Conservation (phyloP, 1,140 invertebrate species). For the Octopus sinensis region DNA sequence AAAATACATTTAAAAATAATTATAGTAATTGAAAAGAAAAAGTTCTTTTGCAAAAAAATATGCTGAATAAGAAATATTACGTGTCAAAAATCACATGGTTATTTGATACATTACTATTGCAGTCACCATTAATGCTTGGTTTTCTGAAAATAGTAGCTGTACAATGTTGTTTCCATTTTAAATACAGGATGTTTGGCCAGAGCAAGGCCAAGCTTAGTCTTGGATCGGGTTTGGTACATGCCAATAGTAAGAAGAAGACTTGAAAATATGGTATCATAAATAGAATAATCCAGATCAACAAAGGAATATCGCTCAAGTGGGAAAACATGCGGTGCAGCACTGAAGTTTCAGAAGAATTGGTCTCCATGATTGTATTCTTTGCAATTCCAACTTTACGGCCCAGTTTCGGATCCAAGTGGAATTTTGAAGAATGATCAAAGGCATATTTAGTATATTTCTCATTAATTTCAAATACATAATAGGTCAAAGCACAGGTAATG, state of each 20-base stretch:
- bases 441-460: conserved; percentile 47
- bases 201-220: conserved; percentile 41
- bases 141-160: background rate
- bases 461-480: conserved; percentile 53
- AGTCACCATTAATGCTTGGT: too few species aligned
- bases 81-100: too few species aligned
- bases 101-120: too few species aligned
- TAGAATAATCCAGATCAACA: conserved; percentile 40
- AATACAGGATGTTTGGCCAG: conserved; percentile 45
- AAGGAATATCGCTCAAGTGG: conserved; percentile 44
- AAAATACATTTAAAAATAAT: too few species aligned
- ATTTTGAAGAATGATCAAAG: conserved; percentile 35
- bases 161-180: conserved; percentile 32
- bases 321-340: conserved; percentile 26
- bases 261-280: conserved; percentile 47
- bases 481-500: conserved; percentile 39
- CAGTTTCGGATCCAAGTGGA: background rate
- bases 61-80: too few species aligned
- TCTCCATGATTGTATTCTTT: conserved; percentile 25
- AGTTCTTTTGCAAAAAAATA: too few species aligned
- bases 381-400: too few species aligned
- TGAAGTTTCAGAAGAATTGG: conserved; percentile 29
- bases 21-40: too few species aligned
- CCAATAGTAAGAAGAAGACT: conserved; percentile 46
- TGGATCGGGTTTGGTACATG: conserved; percentile 46